phyloP scores from a whole-genome alignment of 2,888 invertebrate species.

The Lomographa bimaculata region DNA sequence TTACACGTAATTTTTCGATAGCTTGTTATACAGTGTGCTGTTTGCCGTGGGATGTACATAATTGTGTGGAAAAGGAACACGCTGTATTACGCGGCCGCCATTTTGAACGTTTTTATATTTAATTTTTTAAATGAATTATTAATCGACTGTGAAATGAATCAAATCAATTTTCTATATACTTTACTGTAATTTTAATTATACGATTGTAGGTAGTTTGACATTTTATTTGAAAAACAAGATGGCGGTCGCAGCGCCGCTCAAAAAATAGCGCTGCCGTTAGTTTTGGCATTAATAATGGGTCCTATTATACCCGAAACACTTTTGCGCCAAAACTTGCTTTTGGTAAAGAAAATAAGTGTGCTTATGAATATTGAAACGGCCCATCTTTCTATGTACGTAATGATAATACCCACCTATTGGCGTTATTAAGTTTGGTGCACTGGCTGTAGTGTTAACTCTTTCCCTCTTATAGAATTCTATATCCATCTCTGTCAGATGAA shows the following conservation, averaged over 20 bases:
- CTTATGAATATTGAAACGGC: conserved; percentile 9
- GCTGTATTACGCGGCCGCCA: conserved; percentile 33
- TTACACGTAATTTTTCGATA: conserved; percentile 8
- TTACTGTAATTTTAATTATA: not conserved
- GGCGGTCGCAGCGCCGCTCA: conserved; percentile 32
- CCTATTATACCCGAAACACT: conserved; percentile 5
- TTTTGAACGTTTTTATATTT: conserved; percentile 19
- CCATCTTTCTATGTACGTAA: conserved; percentile 23
- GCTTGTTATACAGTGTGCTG: conserved; percentile 42
- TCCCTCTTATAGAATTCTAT: conserved; percentile 31
- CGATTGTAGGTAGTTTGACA: conserved; percentile 2
- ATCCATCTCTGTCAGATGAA: conserved; percentile 33
- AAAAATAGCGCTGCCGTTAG: conserved; percentile 31
- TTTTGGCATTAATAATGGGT: conserved; percentile 27
- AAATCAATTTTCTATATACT: not conserved
- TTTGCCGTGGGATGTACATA: conserved; percentile 50
- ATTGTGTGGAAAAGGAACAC: conserved; percentile 34
- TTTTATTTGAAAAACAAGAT: conserved; percentile 27
- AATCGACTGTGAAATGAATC: not conserved
- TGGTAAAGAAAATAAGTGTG: conserved; percentile 8
- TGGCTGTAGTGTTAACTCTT: conserved; percentile 28
- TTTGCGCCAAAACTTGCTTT: conserved; percentile 9
- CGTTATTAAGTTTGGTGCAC: conserved; percentile 37
- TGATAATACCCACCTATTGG: conserved; percentile 37
- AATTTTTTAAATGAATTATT: not conserved